Conservation (phyloP, 1,140 invertebrate species). For the Mercenaria mercenaria region DNA sequence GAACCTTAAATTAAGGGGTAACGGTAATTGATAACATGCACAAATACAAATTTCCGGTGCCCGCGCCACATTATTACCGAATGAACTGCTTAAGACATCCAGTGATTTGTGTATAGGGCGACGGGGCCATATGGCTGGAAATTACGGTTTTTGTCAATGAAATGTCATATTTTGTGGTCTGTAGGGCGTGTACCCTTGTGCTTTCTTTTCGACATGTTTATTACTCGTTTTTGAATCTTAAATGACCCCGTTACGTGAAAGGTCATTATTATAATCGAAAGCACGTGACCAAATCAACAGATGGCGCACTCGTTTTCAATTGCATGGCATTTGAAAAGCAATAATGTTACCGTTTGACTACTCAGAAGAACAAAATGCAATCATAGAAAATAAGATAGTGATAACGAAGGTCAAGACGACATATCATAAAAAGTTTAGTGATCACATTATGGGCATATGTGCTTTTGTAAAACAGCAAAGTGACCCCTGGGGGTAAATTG, state of each 20-base stretch:
- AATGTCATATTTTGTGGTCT: constrained; percentile 1
- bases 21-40: constrained; percentile 59
- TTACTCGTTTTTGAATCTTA: not conserved
- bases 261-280: constrained; percentile 39
- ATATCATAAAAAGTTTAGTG: not conserved
- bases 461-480: constrained; percentile 35
- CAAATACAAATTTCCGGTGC: constrained; percentile 49
- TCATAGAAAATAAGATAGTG: constrained; percentile 37
- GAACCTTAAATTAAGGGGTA: constrained; percentile 51
- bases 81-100: not conserved
- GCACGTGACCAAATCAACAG: constrained; percentile 50
- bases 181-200: not conserved
- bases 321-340: constrained; percentile 35
- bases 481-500: not conserved
- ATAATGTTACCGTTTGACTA: not conserved
- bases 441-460: constrained; percentile 44
- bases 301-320: constrained; percentile 34
- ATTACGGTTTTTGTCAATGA: not conserved
- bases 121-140: constrained; percentile 42
- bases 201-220: constrained; percentile 25
- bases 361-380: constrained; percentile 5
- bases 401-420: constrained; percentile 24
- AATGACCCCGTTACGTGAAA: constrained; percentile 58
- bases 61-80: not conserved
- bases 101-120: not conserved